These are phyloP conservation scores for Engraulis encrasicolus DNA, from an alignment of 2,113 vertebrate genomes.

Conservation along the genomic window DNA sequence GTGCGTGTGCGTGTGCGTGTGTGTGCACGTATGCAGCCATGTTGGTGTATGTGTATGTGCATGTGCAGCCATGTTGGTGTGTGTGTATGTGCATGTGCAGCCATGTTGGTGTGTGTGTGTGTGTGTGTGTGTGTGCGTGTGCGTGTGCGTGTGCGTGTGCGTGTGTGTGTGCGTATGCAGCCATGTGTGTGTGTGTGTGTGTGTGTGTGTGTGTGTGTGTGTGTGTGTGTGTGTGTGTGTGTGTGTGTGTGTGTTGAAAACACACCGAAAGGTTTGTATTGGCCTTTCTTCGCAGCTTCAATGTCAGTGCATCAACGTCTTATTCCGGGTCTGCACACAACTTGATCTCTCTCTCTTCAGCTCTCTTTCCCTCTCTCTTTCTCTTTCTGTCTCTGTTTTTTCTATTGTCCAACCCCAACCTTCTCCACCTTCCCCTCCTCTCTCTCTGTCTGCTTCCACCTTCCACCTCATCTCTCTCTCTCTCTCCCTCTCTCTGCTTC, in stretches of 20 bases:
- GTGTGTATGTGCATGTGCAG: background rate
- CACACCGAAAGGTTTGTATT: background rate
- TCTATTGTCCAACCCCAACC: too few relatives aligned
- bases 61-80: background rate
- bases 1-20: background rate
- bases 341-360: background rate
- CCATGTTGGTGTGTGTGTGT: background rate
- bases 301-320: background rate
- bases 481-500: background rate
- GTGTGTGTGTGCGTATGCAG: too few relatives aligned
- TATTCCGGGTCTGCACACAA: background rate
- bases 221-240: conserved; percentile 34
- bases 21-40: background rate
- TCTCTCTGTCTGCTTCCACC: background rate
- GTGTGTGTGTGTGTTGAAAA: background rate
- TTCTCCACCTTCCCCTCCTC: background rate
- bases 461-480: background rate
- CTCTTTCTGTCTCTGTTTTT: background rate
- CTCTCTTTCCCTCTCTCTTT: background rate
- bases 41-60: background rate
- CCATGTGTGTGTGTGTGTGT: conserved; percentile 28
- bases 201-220: conserved; percentile 23
- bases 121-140: conserved; percentile 21
- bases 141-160: conserved; percentile 24
- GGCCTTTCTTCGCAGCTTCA: background rate